Base-by-base conservation (phyloP, 1,140 invertebrate genomes). In the Zaprionus ornatus region DNA sequence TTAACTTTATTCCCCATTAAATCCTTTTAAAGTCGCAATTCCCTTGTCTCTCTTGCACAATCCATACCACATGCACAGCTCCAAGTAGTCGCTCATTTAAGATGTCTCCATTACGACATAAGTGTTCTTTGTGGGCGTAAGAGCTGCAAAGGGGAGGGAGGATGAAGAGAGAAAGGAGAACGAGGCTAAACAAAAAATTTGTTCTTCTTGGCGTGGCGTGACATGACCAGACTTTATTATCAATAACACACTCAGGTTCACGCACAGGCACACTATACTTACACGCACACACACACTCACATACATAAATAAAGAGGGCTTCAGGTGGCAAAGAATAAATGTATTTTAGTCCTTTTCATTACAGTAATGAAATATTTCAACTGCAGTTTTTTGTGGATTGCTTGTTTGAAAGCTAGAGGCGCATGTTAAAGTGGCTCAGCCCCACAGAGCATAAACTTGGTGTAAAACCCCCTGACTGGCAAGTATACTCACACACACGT, bases 341-440 rank as follows among this genome's bases (percentile, higher is more conserved):
- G 72, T 73, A 80, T 74, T 77, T 77, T 74, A 75, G 83, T 80
- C 77, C 83, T 78, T 80, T 87, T 87, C 83, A 87, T 87, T 82
- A 87, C 84, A 77, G 83, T 87, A 87, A 87, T 87, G 83, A 87
- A 87, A 87, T 87, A 87, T 87, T 80, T 82, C 83, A 80, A 82
- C 80, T 82, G 83, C 83, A 80, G 83, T n/a, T 87, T 87, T 87
- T 78, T 87, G 83, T 82, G 83, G 83, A 87, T 87, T 87, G 87
- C 83, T 82, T 87, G 76, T 73, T 72, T 67, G 82, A 80, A 77
- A 82, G 79, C 63, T 68, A 71, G 83, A 68, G 73, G 42, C 68
- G 61, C 83, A 86, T 87, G 83, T 80, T 87, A 87, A 87, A 80
- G 62, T 66, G 62, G 45, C 74, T 60, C 35, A 37, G 12, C 35